These are phyloP conservation scores for Halichoeres trimaculatus DNA, from an alignment of 2,113 vertebrate genomes.

Conservation along the genomic window DNA sequence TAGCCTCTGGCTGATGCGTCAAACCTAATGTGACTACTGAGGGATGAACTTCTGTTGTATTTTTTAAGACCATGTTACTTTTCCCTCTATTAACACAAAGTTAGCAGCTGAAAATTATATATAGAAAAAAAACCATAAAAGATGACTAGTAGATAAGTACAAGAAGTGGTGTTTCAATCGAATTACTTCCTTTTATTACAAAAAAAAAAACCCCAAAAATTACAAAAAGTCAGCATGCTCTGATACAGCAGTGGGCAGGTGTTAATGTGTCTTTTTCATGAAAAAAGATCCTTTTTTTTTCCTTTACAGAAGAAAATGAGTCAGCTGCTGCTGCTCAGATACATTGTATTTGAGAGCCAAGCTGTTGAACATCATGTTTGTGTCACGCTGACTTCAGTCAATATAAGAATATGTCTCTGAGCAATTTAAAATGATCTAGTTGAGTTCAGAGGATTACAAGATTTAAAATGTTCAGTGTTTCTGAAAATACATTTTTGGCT, in stretches of 20 bases:
- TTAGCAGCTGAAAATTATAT: not conserved
- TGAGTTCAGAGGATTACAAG: not conserved
- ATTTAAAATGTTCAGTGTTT: not conserved
- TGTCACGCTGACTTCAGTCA: not conserved
- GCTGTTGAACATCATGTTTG: not conserved
- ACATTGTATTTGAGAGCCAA: not conserved
- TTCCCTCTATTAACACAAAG: not conserved
- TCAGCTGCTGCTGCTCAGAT: not conserved
- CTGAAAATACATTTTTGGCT: too few species aligned
- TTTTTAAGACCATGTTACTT: not conserved
- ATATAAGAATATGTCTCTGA: not conserved
- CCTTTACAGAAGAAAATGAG: not conserved
- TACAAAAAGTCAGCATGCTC: not conserved
- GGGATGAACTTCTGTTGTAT: conserved; percentile 8
- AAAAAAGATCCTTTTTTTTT: not conserved
- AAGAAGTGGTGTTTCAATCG: not conserved
- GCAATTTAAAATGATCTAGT: not conserved
- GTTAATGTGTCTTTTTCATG: not conserved
- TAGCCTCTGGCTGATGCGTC: conserved; percentile 13
- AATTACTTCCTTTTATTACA: not conserved
- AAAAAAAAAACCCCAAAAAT: too few species aligned
- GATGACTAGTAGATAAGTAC: too few species aligned
- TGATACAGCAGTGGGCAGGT: not conserved
- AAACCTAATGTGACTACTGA: not conserved
- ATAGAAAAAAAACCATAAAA: not conserved